Evolutionary conservation across 92 coral and sea anemone species (phyloP).

Genomic region (Isaurus tuberculatus): DNA sequence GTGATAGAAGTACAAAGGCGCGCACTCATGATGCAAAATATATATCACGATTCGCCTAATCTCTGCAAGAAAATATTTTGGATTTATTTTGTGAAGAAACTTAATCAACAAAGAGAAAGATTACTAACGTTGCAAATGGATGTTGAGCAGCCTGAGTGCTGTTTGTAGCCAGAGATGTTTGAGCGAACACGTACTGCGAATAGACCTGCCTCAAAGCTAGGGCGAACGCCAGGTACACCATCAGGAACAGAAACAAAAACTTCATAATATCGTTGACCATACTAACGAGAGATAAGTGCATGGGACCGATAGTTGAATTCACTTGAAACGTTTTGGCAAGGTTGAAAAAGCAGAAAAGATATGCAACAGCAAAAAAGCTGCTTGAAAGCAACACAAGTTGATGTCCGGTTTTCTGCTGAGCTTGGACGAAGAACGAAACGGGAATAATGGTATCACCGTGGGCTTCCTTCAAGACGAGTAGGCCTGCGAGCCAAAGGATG

Average conservation of each 20-base stretch:
- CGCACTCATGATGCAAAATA: no score
- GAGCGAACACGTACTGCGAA: constrained; percentile 69
- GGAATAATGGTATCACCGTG: constrained; percentile 41
- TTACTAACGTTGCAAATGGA: constrained; percentile 29
- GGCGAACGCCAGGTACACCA: constrained; percentile 73
- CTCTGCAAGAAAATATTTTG: no score
- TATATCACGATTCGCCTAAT: no score
- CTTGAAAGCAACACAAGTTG: constrained; percentile 31
- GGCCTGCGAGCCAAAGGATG: constrained; percentile 71
- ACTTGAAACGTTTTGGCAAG: constrained; percentile 77
- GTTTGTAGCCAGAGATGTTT: constrained; percentile 4
- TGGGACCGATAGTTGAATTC: constrained; percentile 78
- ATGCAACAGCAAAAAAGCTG: constrained; percentile 77
- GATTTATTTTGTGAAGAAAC: no score
- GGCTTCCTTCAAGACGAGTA: constrained; percentile 41
- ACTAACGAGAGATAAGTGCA: constrained; percentile 78
- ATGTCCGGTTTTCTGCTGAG: constrained; percentile 32
- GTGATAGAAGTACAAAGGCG: no score
- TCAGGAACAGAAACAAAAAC: constrained; percentile 73
- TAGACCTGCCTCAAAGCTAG: constrained; percentile 86
- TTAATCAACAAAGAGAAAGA: no score
- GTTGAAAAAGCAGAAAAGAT: constrained; percentile 77
- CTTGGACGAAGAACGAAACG: constrained; percentile 51
- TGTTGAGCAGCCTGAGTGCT: neutral
- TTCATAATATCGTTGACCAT: constrained; percentile 79